phyloP scores from a whole-genome alignment of 2,113 vertebrate species.

The Tiliqua scincoides region DNA sequence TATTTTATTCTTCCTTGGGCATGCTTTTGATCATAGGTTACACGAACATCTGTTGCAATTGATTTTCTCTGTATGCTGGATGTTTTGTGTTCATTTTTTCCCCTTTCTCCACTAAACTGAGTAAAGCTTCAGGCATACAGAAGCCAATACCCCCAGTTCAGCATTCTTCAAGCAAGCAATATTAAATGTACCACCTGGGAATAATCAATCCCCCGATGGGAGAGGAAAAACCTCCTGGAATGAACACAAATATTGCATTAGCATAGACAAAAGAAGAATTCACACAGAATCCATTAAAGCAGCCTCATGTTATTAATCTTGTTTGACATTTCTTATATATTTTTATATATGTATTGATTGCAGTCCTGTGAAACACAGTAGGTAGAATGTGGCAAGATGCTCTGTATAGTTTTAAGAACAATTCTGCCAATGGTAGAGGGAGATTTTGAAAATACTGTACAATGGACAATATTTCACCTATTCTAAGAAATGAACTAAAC shows the following conservation, averaged over 20 bases:
- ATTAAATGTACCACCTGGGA: conserved; percentile 16
- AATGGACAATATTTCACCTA: conserved; percentile 24
- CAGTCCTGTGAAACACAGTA: conserved; percentile 47
- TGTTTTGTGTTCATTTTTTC: conserved; percentile 17
- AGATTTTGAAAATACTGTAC: conserved; percentile 30
- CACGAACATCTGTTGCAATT: background rate
- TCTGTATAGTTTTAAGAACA: conserved; percentile 19
- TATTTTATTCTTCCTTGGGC: conserved; percentile 45
- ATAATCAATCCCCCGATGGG: conserved; percentile 36
- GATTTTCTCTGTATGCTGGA: conserved; percentile 42
- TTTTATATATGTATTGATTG: conserved; percentile 1
- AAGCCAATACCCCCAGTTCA: background rate
- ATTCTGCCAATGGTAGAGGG: conserved; percentile 14
- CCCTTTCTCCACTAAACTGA: background rate
- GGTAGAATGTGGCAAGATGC: conserved; percentile 26
- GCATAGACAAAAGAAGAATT: conserved; percentile 57
- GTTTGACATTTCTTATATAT: conserved; percentile 4
- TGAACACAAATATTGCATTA: conserved; percentile 43
- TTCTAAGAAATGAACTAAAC: conserved; percentile 33
- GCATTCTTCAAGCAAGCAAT: conserved; percentile 25
- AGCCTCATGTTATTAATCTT: conserved; percentile 50
- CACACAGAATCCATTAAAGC: conserved; percentile 53
- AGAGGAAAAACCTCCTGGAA: conserved; percentile 40
- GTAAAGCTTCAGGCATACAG: conserved; percentile 40
- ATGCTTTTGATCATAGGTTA: conserved; percentile 37